phyloP scores from a whole-genome alignment of 2,113 vertebrate genomes.

The Rhinoptilus africanus region DNA sequence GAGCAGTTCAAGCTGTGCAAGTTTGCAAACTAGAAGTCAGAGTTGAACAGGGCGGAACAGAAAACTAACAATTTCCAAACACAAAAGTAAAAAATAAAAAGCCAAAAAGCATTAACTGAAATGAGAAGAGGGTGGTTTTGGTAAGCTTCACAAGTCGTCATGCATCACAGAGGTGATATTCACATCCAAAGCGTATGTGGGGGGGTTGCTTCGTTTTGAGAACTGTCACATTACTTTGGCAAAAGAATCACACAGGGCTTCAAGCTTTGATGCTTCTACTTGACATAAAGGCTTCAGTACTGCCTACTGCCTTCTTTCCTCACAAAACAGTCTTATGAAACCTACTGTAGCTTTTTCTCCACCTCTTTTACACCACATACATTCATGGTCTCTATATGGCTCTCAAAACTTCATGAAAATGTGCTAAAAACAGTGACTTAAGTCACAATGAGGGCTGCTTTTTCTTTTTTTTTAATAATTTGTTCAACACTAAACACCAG shows the following conservation, averaged over 20 bases:
- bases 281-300: background rate
- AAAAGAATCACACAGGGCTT: background rate
- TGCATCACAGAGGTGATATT: background rate
- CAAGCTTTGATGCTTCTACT: background rate
- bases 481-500: background rate
- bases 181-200: background rate
- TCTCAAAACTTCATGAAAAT: background rate
- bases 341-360: background rate
- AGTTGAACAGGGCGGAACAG: background rate
- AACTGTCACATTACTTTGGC: background rate
- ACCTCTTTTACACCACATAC: background rate
- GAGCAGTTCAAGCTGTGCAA: background rate
- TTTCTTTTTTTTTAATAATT: background rate
- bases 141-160: background rate
- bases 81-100: background rate
- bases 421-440: background rate
- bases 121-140: background rate
- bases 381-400: fast-evolving
- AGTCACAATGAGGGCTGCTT: background rate
- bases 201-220: background rate
- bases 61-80: background rate
- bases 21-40: background rate
- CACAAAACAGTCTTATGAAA: background rate
- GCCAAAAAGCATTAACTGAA: background rate
- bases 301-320: background rate